Evolutionary conservation across 2,797 vertebrate species (phyloP).

Genomic region (Dendrocincla tyrannina): DNA sequence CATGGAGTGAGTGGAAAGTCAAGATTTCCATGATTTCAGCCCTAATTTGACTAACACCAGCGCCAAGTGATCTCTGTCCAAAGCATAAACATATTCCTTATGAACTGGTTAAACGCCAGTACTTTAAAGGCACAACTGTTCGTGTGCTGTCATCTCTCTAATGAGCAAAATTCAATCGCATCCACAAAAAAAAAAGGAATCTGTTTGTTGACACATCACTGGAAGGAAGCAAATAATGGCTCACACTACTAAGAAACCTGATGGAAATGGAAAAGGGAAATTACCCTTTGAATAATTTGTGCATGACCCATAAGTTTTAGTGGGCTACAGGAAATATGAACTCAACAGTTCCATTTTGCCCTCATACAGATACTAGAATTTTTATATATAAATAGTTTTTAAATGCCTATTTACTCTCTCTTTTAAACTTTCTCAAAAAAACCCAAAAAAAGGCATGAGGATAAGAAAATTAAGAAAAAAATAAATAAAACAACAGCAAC

Average conservation of each 20-base stretch:
- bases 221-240: conserved; percentile 9
- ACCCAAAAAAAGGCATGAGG: neutral
- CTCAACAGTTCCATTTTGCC: neutral
- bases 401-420: neutral
- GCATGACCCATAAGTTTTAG: neutral
- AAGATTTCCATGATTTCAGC: conserved; percentile 20
- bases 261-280: neutral
- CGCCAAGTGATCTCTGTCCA: conserved; percentile 5
- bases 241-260: neutral
- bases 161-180: neutral
- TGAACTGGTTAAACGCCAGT: neutral
- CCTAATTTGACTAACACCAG: neutral
- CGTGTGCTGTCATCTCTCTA: neutral
- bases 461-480: neutral
- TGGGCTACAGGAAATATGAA: neutral
- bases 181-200: neutral
- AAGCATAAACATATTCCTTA: neutral
- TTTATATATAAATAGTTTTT: neutral
- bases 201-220: neutral
- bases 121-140: neutral
- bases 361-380: neutral
- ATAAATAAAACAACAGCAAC: neutral
- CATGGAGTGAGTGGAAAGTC: neutral
- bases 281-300: neutral
- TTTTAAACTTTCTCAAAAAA: neutral